Evolutionary conservation across 2,113 vertebrate genomes (phyloP).

Genomic region (Paracanthobrama guichenoti): DNA sequence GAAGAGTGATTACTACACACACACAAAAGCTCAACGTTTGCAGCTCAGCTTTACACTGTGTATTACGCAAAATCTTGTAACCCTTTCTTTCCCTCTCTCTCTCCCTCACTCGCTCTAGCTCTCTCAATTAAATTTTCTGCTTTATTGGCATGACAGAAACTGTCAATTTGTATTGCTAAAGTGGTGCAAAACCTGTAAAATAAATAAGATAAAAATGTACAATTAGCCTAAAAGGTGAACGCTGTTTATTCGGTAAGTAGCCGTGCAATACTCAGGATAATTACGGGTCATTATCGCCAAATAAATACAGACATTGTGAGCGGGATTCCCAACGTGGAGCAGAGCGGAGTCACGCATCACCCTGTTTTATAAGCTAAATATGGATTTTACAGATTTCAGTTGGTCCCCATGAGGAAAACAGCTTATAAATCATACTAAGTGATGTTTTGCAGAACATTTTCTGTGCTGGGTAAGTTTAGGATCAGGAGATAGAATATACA

Average conservation of each 20-base stretch:
- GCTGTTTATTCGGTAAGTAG: not conserved
- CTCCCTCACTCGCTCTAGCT: not conserved
- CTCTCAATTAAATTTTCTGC: not conserved
- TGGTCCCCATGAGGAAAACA: too few relatives aligned
- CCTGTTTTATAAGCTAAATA: not conserved
- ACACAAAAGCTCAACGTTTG: conserved; percentile 21
- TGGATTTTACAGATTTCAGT: not conserved
- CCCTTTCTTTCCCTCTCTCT: not conserved
- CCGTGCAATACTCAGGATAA: not conserved
- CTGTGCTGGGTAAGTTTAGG: too few relatives aligned
- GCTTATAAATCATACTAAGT: too few relatives aligned
- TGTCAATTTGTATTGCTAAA: not conserved
- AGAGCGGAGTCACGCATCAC: not conserved
- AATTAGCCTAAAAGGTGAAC: conserved; percentile 17
- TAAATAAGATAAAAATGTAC: conserved; percentile 8
- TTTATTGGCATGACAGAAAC: conserved; percentile 7
- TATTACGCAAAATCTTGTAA: conserved; percentile 7
- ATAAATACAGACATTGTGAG: not conserved
- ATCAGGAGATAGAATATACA: too few relatives aligned
- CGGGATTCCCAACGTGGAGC: not conserved
- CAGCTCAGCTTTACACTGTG: not conserved
- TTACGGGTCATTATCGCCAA: not conserved
- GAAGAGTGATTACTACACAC: conserved; percentile 15
- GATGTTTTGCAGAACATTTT: too few relatives aligned
- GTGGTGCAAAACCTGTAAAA: not conserved